Evolutionary conservation across 2,797 vertebrate species (phyloP).

Genomic region (Mormyrops attenuatus): DNA sequence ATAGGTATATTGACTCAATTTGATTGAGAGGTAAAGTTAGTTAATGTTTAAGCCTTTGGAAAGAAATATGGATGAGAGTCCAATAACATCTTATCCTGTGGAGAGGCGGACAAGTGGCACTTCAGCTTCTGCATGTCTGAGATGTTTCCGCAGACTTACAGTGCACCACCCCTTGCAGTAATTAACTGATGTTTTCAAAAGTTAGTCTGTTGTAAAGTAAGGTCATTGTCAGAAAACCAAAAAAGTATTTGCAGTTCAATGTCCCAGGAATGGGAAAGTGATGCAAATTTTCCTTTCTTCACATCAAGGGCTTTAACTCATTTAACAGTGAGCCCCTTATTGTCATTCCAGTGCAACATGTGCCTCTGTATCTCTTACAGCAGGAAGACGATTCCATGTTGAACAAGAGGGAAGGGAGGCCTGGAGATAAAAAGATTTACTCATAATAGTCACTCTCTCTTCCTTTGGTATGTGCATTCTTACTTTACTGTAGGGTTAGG

Average conservation of each 20-base stretch:
- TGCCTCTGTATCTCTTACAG: conserved; percentile 37
- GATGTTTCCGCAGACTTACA: background rate
- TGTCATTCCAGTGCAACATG: background rate
- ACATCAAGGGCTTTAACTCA: background rate
- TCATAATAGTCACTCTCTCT: conserved; percentile 66
- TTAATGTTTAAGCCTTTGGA: background rate
- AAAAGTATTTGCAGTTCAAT: background rate
- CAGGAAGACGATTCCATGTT: conserved; percentile 72
- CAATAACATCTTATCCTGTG: background rate
- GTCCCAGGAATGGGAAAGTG: background rate
- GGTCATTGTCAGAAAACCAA: background rate
- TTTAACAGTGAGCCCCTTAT: background rate
- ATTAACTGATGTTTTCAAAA: background rate
- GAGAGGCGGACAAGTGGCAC: background rate
- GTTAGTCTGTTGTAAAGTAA: background rate
- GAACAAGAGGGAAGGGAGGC: conserved; percentile 79
- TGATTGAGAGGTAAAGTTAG: background rate
- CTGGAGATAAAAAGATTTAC: conserved; percentile 79
- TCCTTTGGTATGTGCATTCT: conserved; percentile 46
- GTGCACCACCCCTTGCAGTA: background rate
- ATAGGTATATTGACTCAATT: background rate
- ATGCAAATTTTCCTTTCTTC: background rate
- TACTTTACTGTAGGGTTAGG: background rate
- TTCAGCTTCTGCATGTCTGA: background rate
- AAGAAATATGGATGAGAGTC: background rate